Evolutionary conservation across 2,113 vertebrate species (phyloP).

Genomic region (Pavo muticus): DNA sequence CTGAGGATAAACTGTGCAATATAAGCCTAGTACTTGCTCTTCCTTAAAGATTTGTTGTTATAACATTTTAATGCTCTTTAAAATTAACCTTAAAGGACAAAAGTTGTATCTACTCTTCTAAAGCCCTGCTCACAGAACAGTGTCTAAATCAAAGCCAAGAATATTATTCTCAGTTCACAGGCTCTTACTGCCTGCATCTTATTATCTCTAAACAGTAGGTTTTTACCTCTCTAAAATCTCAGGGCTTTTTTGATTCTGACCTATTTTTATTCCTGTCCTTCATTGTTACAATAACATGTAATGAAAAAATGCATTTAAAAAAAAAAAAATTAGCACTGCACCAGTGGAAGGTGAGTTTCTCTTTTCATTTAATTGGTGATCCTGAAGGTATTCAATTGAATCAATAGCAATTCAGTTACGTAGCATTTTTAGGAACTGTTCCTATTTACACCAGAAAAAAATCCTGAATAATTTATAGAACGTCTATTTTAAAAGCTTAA

Average conservation of each 20-base stretch:
- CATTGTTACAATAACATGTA: background rate
- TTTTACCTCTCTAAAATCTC: background rate
- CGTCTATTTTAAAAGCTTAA: background rate
- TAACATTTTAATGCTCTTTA: background rate
- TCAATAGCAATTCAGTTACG: slow-evolving; percentile 1
- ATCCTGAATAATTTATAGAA: background rate
- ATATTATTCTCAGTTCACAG: background rate
- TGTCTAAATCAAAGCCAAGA: background rate
- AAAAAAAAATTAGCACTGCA: background rate
- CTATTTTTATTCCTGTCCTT: background rate
- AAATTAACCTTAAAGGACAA: background rate
- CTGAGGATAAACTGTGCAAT: background rate
- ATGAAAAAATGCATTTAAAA: slow-evolving; percentile 18
- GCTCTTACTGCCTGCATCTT: background rate
- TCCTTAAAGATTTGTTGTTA: background rate
- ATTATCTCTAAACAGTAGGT: background rate
- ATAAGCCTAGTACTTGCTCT: background rate
- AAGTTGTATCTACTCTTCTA: background rate
- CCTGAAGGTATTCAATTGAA: background rate
- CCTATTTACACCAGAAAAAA: background rate
- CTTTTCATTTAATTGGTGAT: slow-evolving; percentile 29
- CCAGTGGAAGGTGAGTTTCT: background rate
- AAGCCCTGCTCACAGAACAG: background rate
- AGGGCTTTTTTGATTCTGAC: background rate
- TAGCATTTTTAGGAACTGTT: background rate